A percentile compares a stretch with the other conserved stretches of the same genome.
Conservation (phyloP, 92 coral and sea anemone genomes). For the Paramuricea clavata region DNA sequence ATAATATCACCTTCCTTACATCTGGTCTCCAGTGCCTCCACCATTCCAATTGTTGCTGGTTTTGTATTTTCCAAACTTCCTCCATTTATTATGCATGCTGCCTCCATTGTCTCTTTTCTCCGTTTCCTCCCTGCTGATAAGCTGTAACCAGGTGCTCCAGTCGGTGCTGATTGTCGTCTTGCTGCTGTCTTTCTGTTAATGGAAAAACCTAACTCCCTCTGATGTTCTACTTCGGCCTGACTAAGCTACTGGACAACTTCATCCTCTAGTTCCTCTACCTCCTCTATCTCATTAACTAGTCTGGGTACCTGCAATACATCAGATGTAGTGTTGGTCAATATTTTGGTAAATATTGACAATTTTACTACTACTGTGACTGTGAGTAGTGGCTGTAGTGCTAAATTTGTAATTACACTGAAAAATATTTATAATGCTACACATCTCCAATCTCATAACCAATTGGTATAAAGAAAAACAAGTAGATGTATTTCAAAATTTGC, state of each 20-base stretch:
- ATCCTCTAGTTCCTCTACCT: background rate
- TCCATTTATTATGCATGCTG: too few species aligned
- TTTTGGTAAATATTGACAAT: too few species aligned
- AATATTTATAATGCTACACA: too few species aligned
- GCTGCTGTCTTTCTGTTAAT: background rate
- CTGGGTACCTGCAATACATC: constrained; percentile 6
- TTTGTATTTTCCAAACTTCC: background rate
- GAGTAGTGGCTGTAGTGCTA: too few species aligned
- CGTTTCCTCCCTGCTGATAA: background rate
- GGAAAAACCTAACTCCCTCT: background rate
- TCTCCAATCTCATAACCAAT: too few species aligned
- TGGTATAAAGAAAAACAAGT: too few species aligned
- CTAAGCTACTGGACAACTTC: background rate
- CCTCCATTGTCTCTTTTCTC: too few species aligned
- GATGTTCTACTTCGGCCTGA: background rate
- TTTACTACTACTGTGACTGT: too few species aligned
- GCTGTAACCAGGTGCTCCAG: background rate
- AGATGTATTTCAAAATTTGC: too few species aligned
- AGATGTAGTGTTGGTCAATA: background rate
- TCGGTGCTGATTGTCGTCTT: background rate
- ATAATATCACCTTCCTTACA: background rate
- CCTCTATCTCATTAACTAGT: background rate
- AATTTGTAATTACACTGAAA: too few species aligned
- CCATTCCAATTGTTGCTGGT: constrained; percentile 10
- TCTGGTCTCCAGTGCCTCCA: background rate